These are phyloP conservation scores for Dolomedes plantarius DNA, from an alignment of 2,888 invertebrate genomes.

Conservation along the genomic window DNA sequence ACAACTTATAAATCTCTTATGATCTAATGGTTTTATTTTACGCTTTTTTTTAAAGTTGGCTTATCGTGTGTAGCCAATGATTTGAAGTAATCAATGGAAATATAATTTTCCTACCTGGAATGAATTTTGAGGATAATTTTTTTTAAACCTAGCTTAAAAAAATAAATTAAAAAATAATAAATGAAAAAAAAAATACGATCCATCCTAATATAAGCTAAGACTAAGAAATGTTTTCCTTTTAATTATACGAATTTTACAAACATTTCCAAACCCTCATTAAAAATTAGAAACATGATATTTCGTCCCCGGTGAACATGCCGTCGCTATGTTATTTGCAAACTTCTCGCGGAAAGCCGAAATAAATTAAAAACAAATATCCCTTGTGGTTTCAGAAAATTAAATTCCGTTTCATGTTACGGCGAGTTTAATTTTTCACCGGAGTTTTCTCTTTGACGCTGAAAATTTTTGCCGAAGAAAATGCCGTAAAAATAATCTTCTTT, in stretches of 20 bases:
- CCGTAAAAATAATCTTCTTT: not conserved
- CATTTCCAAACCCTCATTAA: not conserved
- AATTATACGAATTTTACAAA: not conserved
- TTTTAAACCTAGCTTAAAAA: no score
- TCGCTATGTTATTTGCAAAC: constrained; percentile 3
- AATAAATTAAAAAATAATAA: no score
- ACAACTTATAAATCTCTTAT: no score
- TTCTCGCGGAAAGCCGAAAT: not conserved
- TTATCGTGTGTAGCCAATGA: no score
- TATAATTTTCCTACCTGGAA: no score
- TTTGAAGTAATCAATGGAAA: no score
- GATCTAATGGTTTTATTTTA: no score
- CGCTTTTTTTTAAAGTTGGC: no score
- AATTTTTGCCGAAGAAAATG: not conserved
- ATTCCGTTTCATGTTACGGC: not conserved
- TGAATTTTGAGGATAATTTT: no score
- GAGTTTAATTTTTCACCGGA: constrained; percentile 5
- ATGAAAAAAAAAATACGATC: no score
- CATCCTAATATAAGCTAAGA: no score
- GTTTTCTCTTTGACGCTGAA: not conserved
- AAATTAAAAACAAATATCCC: constrained; percentile 1
- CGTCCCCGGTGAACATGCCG: not conserved
- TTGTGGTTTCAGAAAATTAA: constrained; percentile 1
- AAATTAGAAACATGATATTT: not conserved
- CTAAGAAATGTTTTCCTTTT: not conserved